Evolutionary conservation across 2,888 invertebrate species (phyloP).

Genomic region (Chaetoderma sp.): DNA sequence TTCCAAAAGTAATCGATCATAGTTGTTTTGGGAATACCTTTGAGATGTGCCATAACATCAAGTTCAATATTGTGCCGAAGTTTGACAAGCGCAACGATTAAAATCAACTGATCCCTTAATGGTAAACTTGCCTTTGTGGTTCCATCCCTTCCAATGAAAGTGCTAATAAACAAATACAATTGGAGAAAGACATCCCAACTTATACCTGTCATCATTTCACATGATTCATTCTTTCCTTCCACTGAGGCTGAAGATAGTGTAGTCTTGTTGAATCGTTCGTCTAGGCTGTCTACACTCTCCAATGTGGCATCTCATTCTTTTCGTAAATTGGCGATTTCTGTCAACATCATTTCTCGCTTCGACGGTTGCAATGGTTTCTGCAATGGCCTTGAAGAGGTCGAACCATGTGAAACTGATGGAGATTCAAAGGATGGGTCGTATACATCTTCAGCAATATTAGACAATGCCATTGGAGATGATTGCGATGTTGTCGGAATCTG

Average conservation of each 20-base stretch:
- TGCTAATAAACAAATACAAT: constrained; percentile 7
- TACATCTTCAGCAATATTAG: too few relatives aligned
- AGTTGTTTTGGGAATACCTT: constrained; percentile 19
- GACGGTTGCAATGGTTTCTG: neutral
- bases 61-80: constrained; percentile 26
- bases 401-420: too few relatives aligned
- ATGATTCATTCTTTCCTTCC: constrained; percentile 15
- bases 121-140: neutral
- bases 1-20: constrained; percentile 28
- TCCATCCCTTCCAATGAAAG: neutral
- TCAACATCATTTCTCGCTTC: neutral
- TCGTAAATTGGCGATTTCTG: neutral
- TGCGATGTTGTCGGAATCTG: too few relatives aligned
- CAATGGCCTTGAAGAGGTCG: too few relatives aligned
- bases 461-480: too few relatives aligned
- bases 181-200: constrained; percentile 16
- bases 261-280: neutral
- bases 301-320: neutral
- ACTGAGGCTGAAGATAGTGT: constrained; percentile 3
- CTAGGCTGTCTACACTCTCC: neutral
- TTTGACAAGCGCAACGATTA: constrained; percentile 29
- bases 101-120: constrained; percentile 23
- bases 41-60: constrained; percentile 17
- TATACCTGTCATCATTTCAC: constrained; percentile 18
- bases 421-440: too few relatives aligned